Evolutionary conservation across 1,140 invertebrate species (phyloP), one percentile per base, ranked within the genome.

Genomic region (Caenorhabditis inopinata): DNA sequence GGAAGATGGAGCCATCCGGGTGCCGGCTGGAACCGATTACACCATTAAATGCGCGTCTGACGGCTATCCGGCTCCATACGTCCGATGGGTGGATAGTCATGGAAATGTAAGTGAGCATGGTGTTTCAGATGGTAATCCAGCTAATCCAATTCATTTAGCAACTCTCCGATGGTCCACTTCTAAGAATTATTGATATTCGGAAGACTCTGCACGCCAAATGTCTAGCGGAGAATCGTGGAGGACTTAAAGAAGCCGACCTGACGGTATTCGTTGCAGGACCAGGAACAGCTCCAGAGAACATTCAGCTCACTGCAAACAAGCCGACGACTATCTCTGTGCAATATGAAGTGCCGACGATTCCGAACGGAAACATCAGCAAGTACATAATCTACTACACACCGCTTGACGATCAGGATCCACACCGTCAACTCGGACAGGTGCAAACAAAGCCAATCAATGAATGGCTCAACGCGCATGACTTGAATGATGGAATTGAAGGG

Each of bases 381-480:
- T 88, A 88, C 62, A 88, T 88, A 42, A 80, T 88, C 32, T 88
- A 88, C 62, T 88, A 88, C 81, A 88, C 86, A 48, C 84, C 86
- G 21, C 74, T 88, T 4, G 87, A 88, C 78, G 85, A 88, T 49
- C 87, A 88, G 85, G 83, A 85, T 58, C 86, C 78, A 25, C 32
- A 78, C 12, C 45, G 78, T 29, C 86, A 86, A 84, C 83, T 87
- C 11, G 86, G 86, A 18, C 87, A 88, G 82, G 87, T 88, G 21
- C 87, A 88, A 29, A 82, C 53, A 21, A 85, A 82, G 47, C 87
- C 87, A 35, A 81, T 87, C 32, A 81, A 75, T 21, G 86, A 85
- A 80, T 87, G 84, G 84, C 25, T 80, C 74, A 87, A 85, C 32
- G 83, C 81, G 49, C 87, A 88, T 38, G 83, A 84, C 16, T 21